A percentile compares a stretch with the other conserved stretches of the same genome.
Evolutionary conservation across 2,113 vertebrate genomes (phyloP).

Genomic region (Uropsilus gracilis): DNA sequence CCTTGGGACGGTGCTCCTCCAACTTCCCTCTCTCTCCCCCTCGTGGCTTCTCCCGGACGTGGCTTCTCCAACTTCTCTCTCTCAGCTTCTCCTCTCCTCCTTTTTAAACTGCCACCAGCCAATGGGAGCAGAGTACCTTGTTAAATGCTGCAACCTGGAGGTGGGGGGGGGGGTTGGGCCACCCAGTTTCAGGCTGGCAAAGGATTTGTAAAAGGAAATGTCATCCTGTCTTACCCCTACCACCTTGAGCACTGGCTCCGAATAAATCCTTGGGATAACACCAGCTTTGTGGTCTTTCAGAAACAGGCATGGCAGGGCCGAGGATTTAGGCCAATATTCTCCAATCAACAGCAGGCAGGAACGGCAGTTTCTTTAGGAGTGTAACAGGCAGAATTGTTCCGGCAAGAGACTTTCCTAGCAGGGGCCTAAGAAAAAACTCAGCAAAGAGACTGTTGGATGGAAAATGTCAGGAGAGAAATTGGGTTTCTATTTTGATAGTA

Average conservation of each 20-base stretch:
- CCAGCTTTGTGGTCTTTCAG: background rate
- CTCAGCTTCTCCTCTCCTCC: no score
- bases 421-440: constrained; percentile 9
- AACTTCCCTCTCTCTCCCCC: no score
- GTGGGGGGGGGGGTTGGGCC: no score
- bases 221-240: background rate
- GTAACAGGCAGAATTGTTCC: background rate
- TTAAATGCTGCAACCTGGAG: no score
- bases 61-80: no score
- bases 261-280: background rate
- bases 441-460: constrained; percentile 1
- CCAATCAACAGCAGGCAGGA: background rate
- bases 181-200: no score
- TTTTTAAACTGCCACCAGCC: no score
- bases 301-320: background rate
- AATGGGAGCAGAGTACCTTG: no score
- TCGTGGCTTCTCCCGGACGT: no score
- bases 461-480: constrained; percentile 42
- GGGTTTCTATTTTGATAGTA: constrained; percentile 30
- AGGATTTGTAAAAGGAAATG: background rate
- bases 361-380: background rate
- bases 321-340: background rate
- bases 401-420: constrained; percentile 26
- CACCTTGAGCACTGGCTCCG: background rate
- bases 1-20: no score